These are phyloP conservation scores for Pyrrhia umbra DNA, from an alignment of 2,888 invertebrate genomes.

Conservation along the genomic window DNA sequence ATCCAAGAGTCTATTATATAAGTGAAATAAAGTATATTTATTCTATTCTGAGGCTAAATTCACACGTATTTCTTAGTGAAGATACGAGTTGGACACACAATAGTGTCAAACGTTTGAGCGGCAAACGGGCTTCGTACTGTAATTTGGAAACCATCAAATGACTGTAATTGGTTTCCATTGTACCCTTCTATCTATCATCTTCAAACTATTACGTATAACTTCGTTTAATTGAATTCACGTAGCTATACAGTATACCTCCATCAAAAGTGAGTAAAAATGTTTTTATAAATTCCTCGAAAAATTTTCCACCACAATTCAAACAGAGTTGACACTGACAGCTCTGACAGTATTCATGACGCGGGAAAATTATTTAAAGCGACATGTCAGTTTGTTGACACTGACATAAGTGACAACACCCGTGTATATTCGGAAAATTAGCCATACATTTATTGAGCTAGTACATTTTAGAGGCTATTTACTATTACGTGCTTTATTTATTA, in stretches of 20 bases:
- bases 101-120: conserved; percentile 5
- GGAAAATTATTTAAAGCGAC: neutral
- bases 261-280: too few species aligned
- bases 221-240: conserved; percentile 24
- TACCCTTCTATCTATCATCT: conserved; percentile 14
- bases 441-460: too few species aligned
- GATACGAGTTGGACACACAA: neutral
- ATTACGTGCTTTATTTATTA: too few species aligned
- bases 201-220: conserved; percentile 2
- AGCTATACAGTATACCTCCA: neutral
- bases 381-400: conserved; percentile 4
- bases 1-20: too few species aligned
- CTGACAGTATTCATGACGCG: neutral
- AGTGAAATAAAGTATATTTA: too few species aligned
- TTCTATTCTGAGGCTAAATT: neutral
- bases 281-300: too few species aligned
- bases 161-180: conserved; percentile 36
- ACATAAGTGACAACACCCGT: neutral
- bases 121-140: neutral
- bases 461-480: too few species aligned
- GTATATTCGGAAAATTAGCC: neutral
- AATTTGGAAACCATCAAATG: conserved; percentile 27
- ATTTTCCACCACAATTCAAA: neutral
- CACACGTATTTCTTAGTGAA: neutral
- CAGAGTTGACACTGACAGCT: neutral